Base-by-base conservation (phyloP, 2,888 invertebrate genomes). In the Desoria tigrina region DNA sequence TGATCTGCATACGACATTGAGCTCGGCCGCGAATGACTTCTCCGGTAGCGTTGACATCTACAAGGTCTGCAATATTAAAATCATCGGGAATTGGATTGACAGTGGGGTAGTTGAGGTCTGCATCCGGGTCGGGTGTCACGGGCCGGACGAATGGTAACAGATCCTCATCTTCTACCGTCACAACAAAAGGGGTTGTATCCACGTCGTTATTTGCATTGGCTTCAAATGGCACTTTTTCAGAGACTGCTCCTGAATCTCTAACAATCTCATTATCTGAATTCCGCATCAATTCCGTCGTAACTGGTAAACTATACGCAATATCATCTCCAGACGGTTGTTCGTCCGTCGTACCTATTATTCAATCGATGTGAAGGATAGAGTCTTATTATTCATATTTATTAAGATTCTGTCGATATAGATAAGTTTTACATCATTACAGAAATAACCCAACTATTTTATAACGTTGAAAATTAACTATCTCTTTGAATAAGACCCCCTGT, bases 201-300 rank as follows among this genome's bases (percentile, higher is more conserved):
- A 23, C 9, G 6, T 45, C 50, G 21, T 11, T 16, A 4, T 21
- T 58, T 27, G 45, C 24, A 18, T 3, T 24, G 9, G 42, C 58
- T 49, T 42, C 45, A 16, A 26, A 24, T 11, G 51, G 51, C 3
- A 51, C 24, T 49, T 50, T 49, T 26, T 64, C 61, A 2, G 61
- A 39, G 3, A 57, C 57, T 42, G 45, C 42, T 7, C 28, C 55
- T 18, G 54, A 59, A 45, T 71, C 71, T 27, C 71, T 61, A 57
- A 59, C 63, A n/a, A 71, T 61, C 28, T 71, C 71, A 63, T 71
- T 71, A 28, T 71, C 68, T 11, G 64, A 68, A 42, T 71, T 66
- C 16, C 56, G 60, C 1, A 27, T 23, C 9, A 6, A 9, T 32
- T 55, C 57, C 37, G 64, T 65, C 23, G 60, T 63, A 39, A 57